phyloP scores from a whole-genome alignment of 2,797 vertebrate genomes.

The Oreonectes daqikongensis region DNA sequence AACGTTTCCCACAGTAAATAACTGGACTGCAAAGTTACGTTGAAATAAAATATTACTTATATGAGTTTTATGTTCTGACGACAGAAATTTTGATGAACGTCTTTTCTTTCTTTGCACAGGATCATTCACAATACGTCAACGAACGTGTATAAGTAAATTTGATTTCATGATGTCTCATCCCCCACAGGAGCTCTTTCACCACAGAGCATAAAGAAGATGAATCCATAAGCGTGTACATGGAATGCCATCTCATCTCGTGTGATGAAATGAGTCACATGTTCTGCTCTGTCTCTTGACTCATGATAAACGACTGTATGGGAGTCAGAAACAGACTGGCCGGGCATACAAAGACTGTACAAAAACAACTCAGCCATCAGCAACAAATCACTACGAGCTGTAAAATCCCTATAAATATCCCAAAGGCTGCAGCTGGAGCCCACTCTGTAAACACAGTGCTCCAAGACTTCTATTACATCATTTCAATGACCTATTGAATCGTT shows the following conservation, averaged over 20 bases:
- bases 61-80: background rate
- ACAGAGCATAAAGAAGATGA: slow-evolving; percentile 9
- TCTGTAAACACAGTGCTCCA: background rate
- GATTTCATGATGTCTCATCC: background rate
- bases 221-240: slow-evolving; percentile 20
- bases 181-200: background rate
- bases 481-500: background rate
- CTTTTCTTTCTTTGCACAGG: background rate
- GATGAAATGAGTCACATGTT: slow-evolving; percentile 37
- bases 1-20: background rate
- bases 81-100: background rate
- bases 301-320: slow-evolving; percentile 28
- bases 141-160: background rate
- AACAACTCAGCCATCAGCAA: slow-evolving; percentile 22
- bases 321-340: slow-evolving; percentile 27
- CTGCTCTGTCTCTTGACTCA: slow-evolving; percentile 21
- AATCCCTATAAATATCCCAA: slow-evolving; percentile 37
- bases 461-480: slow-evolving; percentile 22
- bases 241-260: slow-evolving; percentile 29
- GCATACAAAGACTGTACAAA: slow-evolving; percentile 35
- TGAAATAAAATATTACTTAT: no score
- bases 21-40: background rate
- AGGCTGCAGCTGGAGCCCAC: slow-evolving; percentile 4
- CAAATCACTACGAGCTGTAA: slow-evolving; percentile 35
- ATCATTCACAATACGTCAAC: background rate